Evolutionary conservation across 2,113 vertebrate genomes (phyloP), one percentile per base, ranked within the genome.

Genomic region (Crotophaga sulcirostris): DNA sequence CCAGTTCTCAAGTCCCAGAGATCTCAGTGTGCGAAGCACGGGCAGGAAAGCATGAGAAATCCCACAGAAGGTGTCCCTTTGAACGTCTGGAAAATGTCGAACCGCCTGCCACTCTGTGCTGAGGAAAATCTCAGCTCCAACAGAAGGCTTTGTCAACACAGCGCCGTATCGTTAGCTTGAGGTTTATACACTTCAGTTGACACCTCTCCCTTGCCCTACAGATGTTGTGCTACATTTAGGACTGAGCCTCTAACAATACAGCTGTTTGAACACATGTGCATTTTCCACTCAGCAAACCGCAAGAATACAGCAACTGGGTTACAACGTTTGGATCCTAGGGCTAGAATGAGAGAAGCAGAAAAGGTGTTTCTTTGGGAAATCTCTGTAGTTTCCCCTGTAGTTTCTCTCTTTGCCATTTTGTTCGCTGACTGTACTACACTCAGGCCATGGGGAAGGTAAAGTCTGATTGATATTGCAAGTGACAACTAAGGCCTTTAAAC

Each of bases 211-310:
- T 93, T 94, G 93, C 94, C 91, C 96, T 97, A 94, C 97, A 97
- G 97, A 97, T 97, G 94, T 86, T 97, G 88, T 13, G 9, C 75
- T 60, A 3, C 79, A 3, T 87, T 95, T 75, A 16, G 95, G 95
- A 87, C 54, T 11, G 77, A 96, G 94, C 89, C 82, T 40, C 82
- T 25, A 80, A 94, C 80, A 31, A 14, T 93, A 63, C 97, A 97
- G 97, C 91, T 97, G 96, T 86, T 97, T 34, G 92, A 96, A 96
- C 96, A 97, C 96, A 97, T 97, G 96, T 97, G 96, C 97, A 97
- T 97, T 97, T 97, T 97, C 97, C 97, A 97, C 97, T 97, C 96
- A 95, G 20, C 97, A 97, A 97, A 97, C 96, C 94, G 19, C 95
- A 96, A 97, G 94, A 87, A 86, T 13, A 81, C 31, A 86, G 89